phyloP scores from a whole-genome alignment of 2,113 vertebrate genomes.

The Nothocercus nigrocapillus region DNA sequence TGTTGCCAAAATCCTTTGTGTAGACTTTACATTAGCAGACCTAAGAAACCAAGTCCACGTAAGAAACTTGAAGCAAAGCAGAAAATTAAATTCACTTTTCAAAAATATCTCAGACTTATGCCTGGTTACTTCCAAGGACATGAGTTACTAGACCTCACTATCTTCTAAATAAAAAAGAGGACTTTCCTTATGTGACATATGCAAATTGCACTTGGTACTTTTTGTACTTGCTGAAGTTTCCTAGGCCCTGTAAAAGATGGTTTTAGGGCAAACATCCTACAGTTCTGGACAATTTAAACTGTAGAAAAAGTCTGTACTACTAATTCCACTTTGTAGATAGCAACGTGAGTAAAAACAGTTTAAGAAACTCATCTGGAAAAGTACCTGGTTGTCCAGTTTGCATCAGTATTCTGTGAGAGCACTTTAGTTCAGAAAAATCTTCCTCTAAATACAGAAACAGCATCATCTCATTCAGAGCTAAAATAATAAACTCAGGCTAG shows the following conservation, averaged over 20 bases:
- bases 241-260: background rate
- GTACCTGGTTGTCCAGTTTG: background rate
- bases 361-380: background rate
- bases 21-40: background rate
- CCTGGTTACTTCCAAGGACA: background rate
- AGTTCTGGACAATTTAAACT: background rate
- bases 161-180: background rate
- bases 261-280: background rate
- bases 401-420: background rate
- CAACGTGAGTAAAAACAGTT: background rate
- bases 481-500: background rate
- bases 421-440: background rate
- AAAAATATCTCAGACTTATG: background rate
- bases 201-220: background rate
- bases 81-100: background rate
- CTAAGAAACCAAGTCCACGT: background rate
- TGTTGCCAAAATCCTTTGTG: background rate
- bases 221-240: background rate
- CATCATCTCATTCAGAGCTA: background rate
- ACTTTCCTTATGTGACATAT: background rate
- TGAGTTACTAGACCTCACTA: background rate
- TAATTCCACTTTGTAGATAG: background rate
- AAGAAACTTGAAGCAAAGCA: background rate
- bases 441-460: background rate
- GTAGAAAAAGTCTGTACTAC: background rate